Conservation (phyloP, 2,888 invertebrate genomes). For the Epistrophe grossulariae region DNA sequence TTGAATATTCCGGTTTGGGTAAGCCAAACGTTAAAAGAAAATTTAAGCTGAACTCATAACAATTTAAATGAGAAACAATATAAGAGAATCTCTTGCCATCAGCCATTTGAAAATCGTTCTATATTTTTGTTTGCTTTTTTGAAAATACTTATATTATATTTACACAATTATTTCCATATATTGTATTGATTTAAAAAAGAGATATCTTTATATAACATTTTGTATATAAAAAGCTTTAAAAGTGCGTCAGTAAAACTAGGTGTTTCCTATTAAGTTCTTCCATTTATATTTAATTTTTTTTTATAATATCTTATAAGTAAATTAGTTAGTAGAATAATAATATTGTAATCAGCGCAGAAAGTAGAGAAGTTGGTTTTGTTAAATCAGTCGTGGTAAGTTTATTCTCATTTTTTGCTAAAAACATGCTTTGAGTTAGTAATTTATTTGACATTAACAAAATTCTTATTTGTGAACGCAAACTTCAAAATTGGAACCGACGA, state of each 20-base stretch:
- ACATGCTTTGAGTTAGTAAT: too few species aligned
- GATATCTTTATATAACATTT: conserved; percentile 33
- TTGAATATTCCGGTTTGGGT: conserved; percentile 66
- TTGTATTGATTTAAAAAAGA: conserved; percentile 28
- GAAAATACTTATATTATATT: conserved; percentile 20
- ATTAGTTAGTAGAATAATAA: background rate
- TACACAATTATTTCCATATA: conserved; percentile 18
- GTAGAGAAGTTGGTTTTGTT: background rate
- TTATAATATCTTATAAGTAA: conserved; percentile 12
- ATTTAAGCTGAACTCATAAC: conserved; percentile 48
- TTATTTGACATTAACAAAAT: too few species aligned
- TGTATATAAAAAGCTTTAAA: conserved; percentile 75
- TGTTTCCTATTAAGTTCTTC: conserved; percentile 73
- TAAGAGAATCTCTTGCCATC: conserved; percentile 72
- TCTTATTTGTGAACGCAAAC: too few species aligned
- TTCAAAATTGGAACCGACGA: too few species aligned
- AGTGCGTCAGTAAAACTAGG: conserved; percentile 74
- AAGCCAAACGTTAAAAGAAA: conserved; percentile 71
- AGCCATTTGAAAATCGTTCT: conserved; percentile 36
- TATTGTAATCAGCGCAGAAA: conserved; percentile 32
- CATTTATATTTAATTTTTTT: conserved; percentile 57
- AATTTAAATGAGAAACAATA: conserved; percentile 43
- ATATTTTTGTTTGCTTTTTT: conserved; percentile 16
- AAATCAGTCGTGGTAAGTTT: background rate
- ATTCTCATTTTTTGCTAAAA: background rate